These are phyloP conservation scores for Muscicapa comitata DNA, from an alignment of 2,797 vertebrate genomes.

Conservation along the genomic window DNA sequence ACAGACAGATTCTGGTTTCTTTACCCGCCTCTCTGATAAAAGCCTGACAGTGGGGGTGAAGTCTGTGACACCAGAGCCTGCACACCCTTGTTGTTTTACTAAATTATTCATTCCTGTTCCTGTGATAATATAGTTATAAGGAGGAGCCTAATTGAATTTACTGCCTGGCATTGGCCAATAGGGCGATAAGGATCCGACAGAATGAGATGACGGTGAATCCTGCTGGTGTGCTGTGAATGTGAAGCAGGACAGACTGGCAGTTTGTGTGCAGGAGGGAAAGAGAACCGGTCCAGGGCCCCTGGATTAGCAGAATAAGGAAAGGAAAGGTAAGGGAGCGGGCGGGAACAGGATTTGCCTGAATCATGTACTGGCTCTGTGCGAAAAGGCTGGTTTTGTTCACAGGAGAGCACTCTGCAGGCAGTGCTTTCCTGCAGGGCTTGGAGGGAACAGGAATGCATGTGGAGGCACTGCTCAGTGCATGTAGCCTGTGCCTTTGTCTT, in stretches of 20 bases:
- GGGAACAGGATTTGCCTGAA: background rate
- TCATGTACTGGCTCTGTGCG: background rate
- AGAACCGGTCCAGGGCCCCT: background rate
- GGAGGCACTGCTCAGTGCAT: background rate
- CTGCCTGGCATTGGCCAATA: slow-evolving; percentile 68
- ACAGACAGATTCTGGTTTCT: background rate
- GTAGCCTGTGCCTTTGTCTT: slow-evolving; percentile 56
- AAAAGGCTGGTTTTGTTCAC: background rate
- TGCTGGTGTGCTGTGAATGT: slow-evolving; percentile 67
- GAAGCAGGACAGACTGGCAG: slow-evolving; percentile 63
- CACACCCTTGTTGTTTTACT: slow-evolving; percentile 57
- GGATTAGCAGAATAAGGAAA: slow-evolving; percentile 27
- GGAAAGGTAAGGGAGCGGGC: slow-evolving; percentile 52
- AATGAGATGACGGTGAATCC: slow-evolving; percentile 62
- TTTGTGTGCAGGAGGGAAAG: slow-evolving; percentile 47
- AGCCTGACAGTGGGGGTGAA: background rate
- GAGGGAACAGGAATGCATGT: background rate
- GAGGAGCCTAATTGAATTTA: slow-evolving; percentile 70
- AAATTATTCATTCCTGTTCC: slow-evolving; percentile 72
- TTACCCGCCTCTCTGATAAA: background rate
- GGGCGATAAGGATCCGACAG: slow-evolving; percentile 40
- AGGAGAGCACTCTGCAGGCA: background rate
- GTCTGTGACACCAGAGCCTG: slow-evolving; percentile 47
- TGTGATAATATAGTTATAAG: slow-evolving; percentile 68
- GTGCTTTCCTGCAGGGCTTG: background rate